Conservation (phyloP, 2,888 invertebrate species). For the Eledona agricola region DNA sequence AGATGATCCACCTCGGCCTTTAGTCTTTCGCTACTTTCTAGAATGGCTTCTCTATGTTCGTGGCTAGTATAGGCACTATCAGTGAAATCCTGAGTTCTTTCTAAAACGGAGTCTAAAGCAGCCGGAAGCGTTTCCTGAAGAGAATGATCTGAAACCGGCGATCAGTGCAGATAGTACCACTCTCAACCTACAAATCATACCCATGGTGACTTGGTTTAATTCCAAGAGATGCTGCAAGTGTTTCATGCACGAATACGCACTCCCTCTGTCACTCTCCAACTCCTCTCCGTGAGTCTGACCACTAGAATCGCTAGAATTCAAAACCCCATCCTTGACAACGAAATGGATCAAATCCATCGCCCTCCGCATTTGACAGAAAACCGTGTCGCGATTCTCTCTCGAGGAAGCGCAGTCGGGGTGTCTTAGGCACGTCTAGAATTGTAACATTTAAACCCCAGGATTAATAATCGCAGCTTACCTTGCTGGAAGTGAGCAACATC, state of each 20-base stretch:
- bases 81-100: slow-evolving; percentile 97
- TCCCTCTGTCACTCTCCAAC: slow-evolving; percentile 72
- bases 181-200: no score
- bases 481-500: slow-evolving; percentile 96
- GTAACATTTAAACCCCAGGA: no score
- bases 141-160: slow-evolving; percentile 61
- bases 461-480: no score
- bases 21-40: slow-evolving; percentile 85
- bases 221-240: slow-evolving; percentile 88
- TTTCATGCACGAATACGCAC: slow-evolving; percentile 83
- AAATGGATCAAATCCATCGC: slow-evolving; percentile 98
- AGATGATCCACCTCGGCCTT: slow-evolving; percentile 92
- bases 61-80: slow-evolving; percentile 99
- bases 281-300: slow-evolving; percentile 66
- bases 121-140: slow-evolving; percentile 82
- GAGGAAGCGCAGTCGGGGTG: slow-evolving; percentile 95
- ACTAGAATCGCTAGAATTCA: slow-evolving; percentile 66
- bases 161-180: no score
- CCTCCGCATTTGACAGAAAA: slow-evolving; percentile 96
- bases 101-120: slow-evolving; percentile 90
- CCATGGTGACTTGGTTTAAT: slow-evolving; percentile 80
- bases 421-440: slow-evolving; percentile 87
- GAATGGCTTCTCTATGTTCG: slow-evolving; percentile 94
- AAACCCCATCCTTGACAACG: slow-evolving; percentile 95
- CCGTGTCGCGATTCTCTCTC: slow-evolving; percentile 94